Conservation (phyloP, 1,140 invertebrate genomes). For the Manduca sexta region DNA sequence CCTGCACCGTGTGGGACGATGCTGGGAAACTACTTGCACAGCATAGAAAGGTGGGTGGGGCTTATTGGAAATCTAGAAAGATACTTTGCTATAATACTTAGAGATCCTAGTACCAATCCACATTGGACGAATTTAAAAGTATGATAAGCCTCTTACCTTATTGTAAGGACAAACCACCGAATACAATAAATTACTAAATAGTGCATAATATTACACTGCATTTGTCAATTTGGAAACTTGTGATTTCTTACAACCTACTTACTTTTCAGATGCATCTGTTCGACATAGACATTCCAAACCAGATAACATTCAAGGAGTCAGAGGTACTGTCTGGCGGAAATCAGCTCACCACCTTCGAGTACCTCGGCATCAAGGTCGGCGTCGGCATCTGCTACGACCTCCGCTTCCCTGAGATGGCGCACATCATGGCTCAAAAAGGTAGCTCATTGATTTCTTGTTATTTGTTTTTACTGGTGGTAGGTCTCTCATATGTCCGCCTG, state of each 20-base stretch:
- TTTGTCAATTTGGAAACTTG: too few relatives aligned
- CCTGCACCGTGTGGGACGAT: conserved; percentile 90
- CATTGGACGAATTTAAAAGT: too few relatives aligned
- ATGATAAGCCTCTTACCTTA: too few relatives aligned
- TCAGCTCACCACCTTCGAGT: conserved; percentile 83
- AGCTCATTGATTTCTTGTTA: conserved; percentile 11
- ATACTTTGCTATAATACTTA: too few relatives aligned
- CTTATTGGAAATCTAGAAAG: neutral
- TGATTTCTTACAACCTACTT: neutral
- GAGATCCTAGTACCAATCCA: too few relatives aligned
- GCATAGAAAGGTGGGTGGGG: conserved; percentile 80
- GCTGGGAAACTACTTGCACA: conserved; percentile 83
- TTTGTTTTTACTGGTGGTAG: too few relatives aligned
- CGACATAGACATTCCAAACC: conserved; percentile 94
- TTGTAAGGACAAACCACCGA: too few relatives aligned
- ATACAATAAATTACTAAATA: too few relatives aligned
- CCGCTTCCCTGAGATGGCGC: conserved; percentile 91
- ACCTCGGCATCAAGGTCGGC: conserved; percentile 86
- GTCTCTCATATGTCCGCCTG: too few relatives aligned
- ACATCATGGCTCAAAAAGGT: conserved; percentile 86
- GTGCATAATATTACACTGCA: too few relatives aligned
- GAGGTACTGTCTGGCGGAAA: conserved; percentile 86
- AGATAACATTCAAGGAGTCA: conserved; percentile 95
- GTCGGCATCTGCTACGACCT: conserved; percentile 97
- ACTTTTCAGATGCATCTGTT: conserved; percentile 88